Evolutionary conservation across 2,888 invertebrate species (phyloP).

Genomic region (Diadegma fenestrale): DNA sequence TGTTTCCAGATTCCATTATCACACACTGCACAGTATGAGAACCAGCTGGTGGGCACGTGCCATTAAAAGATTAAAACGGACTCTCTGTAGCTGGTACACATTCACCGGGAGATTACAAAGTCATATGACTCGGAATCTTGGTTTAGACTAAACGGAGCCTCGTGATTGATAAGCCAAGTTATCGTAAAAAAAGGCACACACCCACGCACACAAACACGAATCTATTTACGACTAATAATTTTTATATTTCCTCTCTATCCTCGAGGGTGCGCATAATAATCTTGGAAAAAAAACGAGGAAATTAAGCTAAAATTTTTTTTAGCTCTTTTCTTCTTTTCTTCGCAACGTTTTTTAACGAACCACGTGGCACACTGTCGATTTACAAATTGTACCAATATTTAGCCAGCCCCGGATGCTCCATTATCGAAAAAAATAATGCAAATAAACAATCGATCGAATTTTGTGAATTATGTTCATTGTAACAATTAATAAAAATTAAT

Average conservation of each 20-base stretch:
- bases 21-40: not conserved
- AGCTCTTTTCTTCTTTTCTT: slow-evolving; percentile 9
- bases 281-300: not conserved
- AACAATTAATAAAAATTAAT: too few relatives aligned
- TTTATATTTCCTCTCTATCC: slow-evolving; percentile 19
- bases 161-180: slow-evolving; percentile 63
- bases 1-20: slow-evolving; percentile 13
- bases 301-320: slow-evolving; percentile 15
- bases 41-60: slow-evolving; percentile 60
- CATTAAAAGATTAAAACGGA: slow-evolving; percentile 43
- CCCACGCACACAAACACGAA: not conserved
- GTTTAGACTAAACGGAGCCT: slow-evolving; percentile 63
- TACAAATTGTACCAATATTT: slow-evolving; percentile 45
- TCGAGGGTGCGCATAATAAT: not conserved
- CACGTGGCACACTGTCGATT: slow-evolving; percentile 12
- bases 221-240: slow-evolving; percentile 23
- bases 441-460: not conserved
- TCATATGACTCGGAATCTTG: slow-evolving; percentile 63
- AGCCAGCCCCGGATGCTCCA: slow-evolving; percentile 5
- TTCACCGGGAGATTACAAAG: slow-evolving; percentile 51
- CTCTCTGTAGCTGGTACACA: not conserved
- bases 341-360: not conserved
- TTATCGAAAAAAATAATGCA: not conserved
- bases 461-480: slow-evolving; percentile 4
- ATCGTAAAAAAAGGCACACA: slow-evolving; percentile 32